phyloP scores from a whole-genome alignment of 2,797 vertebrate genomes.

The Gephyroberyx darwinii region DNA sequence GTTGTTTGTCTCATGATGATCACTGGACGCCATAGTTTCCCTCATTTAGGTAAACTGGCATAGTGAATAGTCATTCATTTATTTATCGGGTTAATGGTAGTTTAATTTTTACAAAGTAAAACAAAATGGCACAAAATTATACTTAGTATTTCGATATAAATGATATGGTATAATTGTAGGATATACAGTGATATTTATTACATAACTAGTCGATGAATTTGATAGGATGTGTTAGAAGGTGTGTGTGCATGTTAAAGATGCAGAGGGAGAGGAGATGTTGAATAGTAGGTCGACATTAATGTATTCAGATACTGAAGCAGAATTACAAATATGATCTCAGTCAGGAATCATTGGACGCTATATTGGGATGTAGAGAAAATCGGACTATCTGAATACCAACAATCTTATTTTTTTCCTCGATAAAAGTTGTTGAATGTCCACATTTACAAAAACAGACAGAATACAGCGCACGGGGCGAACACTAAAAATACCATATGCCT shows the following conservation, averaged over 20 bases:
- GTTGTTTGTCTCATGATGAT: too few relatives aligned
- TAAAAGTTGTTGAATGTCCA: not conserved
- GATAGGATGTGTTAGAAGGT: not conserved
- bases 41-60: too few relatives aligned
- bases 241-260: conserved; percentile 33
- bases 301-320: conserved; percentile 48
- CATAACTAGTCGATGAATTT: too few relatives aligned
- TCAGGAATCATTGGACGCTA: conserved; percentile 64
- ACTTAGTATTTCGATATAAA: not conserved
- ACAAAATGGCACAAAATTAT: not conserved
- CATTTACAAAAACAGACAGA: conserved; percentile 6
- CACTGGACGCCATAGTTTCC: too few relatives aligned
- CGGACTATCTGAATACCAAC: conserved; percentile 30
- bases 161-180: too few relatives aligned
- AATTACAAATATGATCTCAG: conserved; percentile 69
- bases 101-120: too few relatives aligned
- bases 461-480: not conserved
- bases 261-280: conserved; percentile 14
- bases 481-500: not conserved
- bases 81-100: too few relatives aligned
- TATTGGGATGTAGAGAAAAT: conserved; percentile 17
- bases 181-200: too few relatives aligned
- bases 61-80: too few relatives aligned
- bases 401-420: not conserved
- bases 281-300: conserved; percentile 35